Evolutionary conservation across 2,888 invertebrate genomes (phyloP), one percentile per base, ranked within the genome.

Genomic region (Platycheirus albimanus): DNA sequence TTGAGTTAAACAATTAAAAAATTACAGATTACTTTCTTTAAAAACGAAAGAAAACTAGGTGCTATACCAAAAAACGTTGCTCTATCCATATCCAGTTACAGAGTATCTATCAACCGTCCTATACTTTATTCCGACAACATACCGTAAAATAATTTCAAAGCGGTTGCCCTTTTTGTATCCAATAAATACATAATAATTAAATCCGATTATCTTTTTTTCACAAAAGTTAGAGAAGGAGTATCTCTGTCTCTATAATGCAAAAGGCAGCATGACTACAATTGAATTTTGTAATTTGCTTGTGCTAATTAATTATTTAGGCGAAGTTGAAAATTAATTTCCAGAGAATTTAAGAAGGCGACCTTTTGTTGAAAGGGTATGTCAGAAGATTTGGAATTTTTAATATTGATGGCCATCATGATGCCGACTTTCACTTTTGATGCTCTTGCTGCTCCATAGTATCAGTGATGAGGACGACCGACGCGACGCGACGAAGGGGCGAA

Each of bases 311-410:
- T 90, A 90, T 90, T 90, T 89, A 90, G 88, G 88, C 87, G 87
- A 89, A 90, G 89, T 90, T 90, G 90, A 89, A 90, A 90, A 90
- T 90, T 90, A 90, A 90, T 90, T 90, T 89, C 88, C 88, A 88
- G 88, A 88, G 89, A 77, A 81, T 81, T 77, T 72, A 81, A 72
- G 72, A 69, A 72, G 51, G 41, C 78, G 64, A 83, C 78, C 83
- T 78, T 58, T 78, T 78, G 78, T 64, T 69, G 83, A 78, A 64
- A 69, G 78, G 72, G 54, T 58, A 56, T 71, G 77, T 77, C 76
- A 81, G 71, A 77, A 81, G 71, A 67, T 83, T 70, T 78, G 83
- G 78, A 83, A 83, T 83, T 78, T 83, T 83, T 83, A 83, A 83
- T 83, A 69, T 43, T 63, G 56, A 63, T 72, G 71, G 75, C 75